Conservation (phyloP, 2,113 vertebrate genomes). For the Pantherophis guttatus region DNA sequence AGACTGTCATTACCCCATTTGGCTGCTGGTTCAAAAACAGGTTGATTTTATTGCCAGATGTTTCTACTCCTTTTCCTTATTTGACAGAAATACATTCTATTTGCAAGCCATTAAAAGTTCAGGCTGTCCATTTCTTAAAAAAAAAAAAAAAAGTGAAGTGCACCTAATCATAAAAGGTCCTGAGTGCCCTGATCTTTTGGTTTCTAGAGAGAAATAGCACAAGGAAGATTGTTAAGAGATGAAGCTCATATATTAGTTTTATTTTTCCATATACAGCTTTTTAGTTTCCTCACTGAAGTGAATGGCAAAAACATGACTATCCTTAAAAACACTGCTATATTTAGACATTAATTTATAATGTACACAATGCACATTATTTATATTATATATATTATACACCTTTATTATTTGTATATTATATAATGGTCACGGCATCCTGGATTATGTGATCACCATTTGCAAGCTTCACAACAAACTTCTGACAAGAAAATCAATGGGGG, state of each 20-base stretch:
- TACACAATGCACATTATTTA: neutral
- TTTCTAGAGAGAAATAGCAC: neutral
- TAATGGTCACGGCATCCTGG: neutral
- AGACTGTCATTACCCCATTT: slow-evolving; percentile 37
- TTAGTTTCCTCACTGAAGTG: neutral
- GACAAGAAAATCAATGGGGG: neutral
- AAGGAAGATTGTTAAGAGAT: neutral
- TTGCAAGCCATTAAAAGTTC: neutral
- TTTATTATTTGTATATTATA: too few species aligned
- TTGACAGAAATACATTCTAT: neutral
- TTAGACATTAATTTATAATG: neutral
- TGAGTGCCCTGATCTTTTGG: neutral
- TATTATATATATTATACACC: too few species aligned
- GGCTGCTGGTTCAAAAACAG: slow-evolving; percentile 42
- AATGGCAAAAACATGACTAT: neutral
- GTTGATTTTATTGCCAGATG: slow-evolving; percentile 14
- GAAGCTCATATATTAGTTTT: neutral
- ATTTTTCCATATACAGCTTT: neutral
- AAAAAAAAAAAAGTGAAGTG: neutral
- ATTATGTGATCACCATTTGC: neutral
- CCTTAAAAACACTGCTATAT: neutral
- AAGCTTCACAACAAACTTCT: neutral
- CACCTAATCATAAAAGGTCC: neutral
- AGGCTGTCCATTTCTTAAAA: neutral
- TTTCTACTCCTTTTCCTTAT: neutral